phyloP scores from a whole-genome alignment of 2,797 vertebrate species.

The Hippoglossus hippoglossus region DNA sequence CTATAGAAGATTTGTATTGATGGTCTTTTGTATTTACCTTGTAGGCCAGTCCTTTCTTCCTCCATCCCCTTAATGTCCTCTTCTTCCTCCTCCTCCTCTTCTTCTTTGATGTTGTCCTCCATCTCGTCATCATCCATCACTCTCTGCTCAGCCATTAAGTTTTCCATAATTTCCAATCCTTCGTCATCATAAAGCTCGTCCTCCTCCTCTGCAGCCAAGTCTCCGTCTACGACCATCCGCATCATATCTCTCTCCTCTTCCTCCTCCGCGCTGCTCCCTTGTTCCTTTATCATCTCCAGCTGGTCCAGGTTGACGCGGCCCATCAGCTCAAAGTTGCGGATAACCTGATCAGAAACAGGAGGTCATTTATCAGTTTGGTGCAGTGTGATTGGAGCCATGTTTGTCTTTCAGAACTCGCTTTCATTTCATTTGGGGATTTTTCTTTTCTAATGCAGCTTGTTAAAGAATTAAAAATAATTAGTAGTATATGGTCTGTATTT shows the following conservation, averaged over 20 bases:
- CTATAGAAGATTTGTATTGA: neutral
- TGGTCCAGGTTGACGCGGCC: constrained; percentile 97
- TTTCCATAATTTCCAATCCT: constrained; percentile 84
- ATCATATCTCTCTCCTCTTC: constrained; percentile 70
- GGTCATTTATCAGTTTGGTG: neutral
- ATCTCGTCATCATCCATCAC: constrained; percentile 78
- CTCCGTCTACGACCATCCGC: constrained; percentile 50
- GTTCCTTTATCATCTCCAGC: constrained; percentile 93
- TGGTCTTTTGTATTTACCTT: constrained; percentile 66
- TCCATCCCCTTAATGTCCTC: constrained; percentile 63
- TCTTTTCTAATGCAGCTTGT: no score
- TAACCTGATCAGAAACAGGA: constrained; percentile 84
- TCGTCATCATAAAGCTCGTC: constrained; percentile 72
- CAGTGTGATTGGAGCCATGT: no score
- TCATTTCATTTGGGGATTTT: no score
- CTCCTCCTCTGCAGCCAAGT: constrained; percentile 48
- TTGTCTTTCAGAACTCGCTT: no score
- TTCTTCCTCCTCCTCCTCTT: constrained; percentile 72
- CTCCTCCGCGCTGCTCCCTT: constrained; percentile 88
- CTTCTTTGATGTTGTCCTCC: constrained; percentile 66
- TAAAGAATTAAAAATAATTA: no score
- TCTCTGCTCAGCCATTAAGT: constrained; percentile 86
- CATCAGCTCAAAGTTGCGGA: constrained; percentile 97
- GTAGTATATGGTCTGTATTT: no score
- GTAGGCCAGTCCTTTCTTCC: constrained; percentile 60